Conservation (phyloP, 2,113 vertebrate genomes). For the Ranitomeya imitator region DNA sequence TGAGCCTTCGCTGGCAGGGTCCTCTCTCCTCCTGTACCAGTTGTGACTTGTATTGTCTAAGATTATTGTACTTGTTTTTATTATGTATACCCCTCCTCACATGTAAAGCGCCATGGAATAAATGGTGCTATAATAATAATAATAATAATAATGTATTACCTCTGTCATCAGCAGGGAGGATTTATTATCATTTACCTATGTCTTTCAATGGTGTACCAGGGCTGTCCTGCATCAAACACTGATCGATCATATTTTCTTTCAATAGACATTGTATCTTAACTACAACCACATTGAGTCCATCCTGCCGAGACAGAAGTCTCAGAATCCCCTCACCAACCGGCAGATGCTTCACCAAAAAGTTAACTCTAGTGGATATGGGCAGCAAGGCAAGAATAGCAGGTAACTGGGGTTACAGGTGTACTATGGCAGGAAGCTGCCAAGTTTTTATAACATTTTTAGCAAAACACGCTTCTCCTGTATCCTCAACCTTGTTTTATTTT, state of each 20-base stretch:
- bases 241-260: conserved; percentile 47
- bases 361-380: conserved; percentile 80
- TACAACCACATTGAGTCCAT: conserved; percentile 86
- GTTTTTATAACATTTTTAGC: not conserved
- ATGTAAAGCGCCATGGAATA: too few relatives aligned
- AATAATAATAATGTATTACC: too few relatives aligned
- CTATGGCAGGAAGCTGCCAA: not conserved
- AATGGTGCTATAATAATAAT: too few relatives aligned
- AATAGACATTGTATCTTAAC: conserved; percentile 79
- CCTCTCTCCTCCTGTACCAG: too few relatives aligned
- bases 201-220: too few relatives aligned
- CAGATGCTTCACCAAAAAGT: conserved; percentile 83
- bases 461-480: not conserved
- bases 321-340: conserved; percentile 73
- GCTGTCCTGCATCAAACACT: not conserved
- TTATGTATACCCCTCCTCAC: too few relatives aligned
- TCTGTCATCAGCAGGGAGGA: not conserved
- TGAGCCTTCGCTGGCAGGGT: too few relatives aligned
- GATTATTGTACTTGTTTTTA: too few relatives aligned
- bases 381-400: conserved; percentile 77
- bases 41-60: too few relatives aligned
- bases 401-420: conserved; percentile 54
- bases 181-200: too few relatives aligned
- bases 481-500: not conserved
- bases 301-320: conserved; percentile 75